Percentiles rank a stretch among this genome's conserved stretches.
These are phyloP conservation scores for Yponomeuta cagnagella DNA, from an alignment of 2,888 invertebrate genomes.

Conservation along the genomic window DNA sequence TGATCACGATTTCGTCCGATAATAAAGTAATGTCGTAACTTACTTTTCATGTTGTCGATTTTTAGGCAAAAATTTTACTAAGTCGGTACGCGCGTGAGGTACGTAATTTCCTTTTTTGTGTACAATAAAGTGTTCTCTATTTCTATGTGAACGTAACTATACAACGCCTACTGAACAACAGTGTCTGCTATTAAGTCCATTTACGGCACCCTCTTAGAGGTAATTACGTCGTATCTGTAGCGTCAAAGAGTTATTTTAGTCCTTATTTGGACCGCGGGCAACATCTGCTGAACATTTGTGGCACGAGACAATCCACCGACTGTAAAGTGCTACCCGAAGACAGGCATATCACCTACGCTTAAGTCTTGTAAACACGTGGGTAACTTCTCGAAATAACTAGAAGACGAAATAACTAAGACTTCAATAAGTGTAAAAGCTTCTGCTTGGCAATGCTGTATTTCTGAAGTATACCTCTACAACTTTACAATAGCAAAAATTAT, in stretches of 20 bases:
- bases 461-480: no score
- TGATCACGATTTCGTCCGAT: not conserved
- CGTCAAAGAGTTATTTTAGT: slow-evolving; percentile 1
- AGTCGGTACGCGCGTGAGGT: no score
- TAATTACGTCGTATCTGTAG: not conserved
- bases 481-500: no score
- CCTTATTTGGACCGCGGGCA: slow-evolving; percentile 5
- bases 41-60: not conserved
- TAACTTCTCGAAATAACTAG: not conserved
- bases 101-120: no score
- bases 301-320: slow-evolving; percentile 5
- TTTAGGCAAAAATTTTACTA: not conserved
- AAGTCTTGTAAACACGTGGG: not conserved
- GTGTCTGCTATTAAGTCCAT: not conserved
- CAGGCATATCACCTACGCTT: not conserved
- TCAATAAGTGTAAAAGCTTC: no score
- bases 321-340: not conserved
- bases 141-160: no score
- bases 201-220: not conserved
- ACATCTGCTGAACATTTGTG: slow-evolving; percentile 8
- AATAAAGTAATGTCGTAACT: slow-evolving; percentile 1
- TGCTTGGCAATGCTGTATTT: no score
- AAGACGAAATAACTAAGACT: no score
- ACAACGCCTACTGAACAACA: no score
- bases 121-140: no score